Percentiles rank a stretch among this genome's conserved stretches.
Conservation (phyloP, 2,888 invertebrate genomes). For the Ypsolopha sequella region DNA sequence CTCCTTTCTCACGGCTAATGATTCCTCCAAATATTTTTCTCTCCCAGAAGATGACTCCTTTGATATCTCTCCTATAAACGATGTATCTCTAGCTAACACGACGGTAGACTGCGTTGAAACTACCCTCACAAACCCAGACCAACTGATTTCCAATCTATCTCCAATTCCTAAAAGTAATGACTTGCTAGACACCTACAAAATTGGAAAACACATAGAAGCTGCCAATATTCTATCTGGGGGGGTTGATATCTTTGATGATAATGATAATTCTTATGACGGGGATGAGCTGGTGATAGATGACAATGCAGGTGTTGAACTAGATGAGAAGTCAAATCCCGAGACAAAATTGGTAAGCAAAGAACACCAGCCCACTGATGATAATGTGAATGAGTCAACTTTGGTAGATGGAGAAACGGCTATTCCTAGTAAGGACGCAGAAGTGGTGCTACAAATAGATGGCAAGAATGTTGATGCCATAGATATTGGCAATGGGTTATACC, state of each 20-base stretch:
- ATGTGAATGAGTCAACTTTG: constrained; percentile 18
- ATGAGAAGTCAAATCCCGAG: constrained; percentile 34
- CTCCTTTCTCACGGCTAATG: constrained; percentile 57
- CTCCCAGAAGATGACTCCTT: constrained; percentile 55
- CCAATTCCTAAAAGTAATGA: constrained; percentile 48
- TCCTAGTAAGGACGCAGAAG: constrained; percentile 50
- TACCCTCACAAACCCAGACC: constrained; percentile 27
- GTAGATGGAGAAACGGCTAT: constrained; percentile 29
- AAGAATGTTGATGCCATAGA: constrained; percentile 62
- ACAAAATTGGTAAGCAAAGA: constrained; percentile 21
- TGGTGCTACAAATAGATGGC: constrained; percentile 59
- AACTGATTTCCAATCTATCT: constrained; percentile 42
- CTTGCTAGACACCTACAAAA: constrained; percentile 44
- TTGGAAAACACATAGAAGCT: constrained; percentile 59
- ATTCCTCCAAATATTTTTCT: constrained; percentile 57
- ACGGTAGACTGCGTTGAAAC: constrained; percentile 23
- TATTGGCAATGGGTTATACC: constrained; percentile 59
- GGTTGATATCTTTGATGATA: constrained; percentile 63
- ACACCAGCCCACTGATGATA: constrained; percentile 18
- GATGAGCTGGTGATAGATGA: constrained; percentile 64
- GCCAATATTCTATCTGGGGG: constrained; percentile 62
- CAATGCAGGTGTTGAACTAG: constrained; percentile 31
- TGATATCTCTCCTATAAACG: constrained; percentile 43
- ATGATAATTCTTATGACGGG: constrained; percentile 64
- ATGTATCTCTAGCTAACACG: constrained; percentile 29